Evolutionary conservation across 2,113 vertebrate species (phyloP).

Genomic region (Amphilophus citrinellus): DNA sequence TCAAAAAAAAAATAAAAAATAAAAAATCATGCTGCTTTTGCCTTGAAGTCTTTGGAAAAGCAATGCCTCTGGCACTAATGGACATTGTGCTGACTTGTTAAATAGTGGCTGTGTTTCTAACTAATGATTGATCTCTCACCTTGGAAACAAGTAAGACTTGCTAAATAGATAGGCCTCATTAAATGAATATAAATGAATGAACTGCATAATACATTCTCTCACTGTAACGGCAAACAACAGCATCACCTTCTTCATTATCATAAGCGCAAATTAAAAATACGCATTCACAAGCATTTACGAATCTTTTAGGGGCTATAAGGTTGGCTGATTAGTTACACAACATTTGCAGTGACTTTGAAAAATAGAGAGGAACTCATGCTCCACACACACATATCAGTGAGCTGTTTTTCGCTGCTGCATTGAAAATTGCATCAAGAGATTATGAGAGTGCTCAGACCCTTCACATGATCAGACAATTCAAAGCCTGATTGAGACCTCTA

Average conservation of each 20-base stretch:
- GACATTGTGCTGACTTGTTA: conserved; percentile 14
- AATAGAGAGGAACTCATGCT: conserved; percentile 7
- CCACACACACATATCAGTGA: conserved; percentile 17
- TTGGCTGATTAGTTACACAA: conserved; percentile 15
- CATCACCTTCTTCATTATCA: conserved; percentile 32
- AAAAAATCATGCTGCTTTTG: neutral
- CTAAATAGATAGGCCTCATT: conserved; percentile 52
- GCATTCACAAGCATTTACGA: neutral
- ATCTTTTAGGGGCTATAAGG: conserved; percentile 1
- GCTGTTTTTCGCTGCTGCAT: conserved; percentile 49
- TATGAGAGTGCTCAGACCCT: conserved; percentile 61
- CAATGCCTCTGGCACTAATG: neutral
- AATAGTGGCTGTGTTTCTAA: conserved; percentile 20
- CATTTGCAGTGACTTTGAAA: conserved; percentile 16
- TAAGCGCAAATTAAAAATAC: conserved; percentile 22
- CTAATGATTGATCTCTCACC: conserved; percentile 55
- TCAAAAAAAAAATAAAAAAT: neutral
- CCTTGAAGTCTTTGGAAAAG: conserved; percentile 4
- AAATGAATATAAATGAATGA: conserved; percentile 24
- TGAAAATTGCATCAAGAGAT: conserved; percentile 74
- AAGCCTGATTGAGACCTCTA: conserved; percentile 71
- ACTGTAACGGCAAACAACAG: conserved; percentile 39
- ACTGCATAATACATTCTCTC: conserved; percentile 39
- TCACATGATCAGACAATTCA: conserved; percentile 73
- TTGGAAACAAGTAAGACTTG: conserved; percentile 53